These are phyloP conservation scores for Forpus xanthops DNA, from an alignment of 2,797 vertebrate genomes.

Conservation along the genomic window DNA sequence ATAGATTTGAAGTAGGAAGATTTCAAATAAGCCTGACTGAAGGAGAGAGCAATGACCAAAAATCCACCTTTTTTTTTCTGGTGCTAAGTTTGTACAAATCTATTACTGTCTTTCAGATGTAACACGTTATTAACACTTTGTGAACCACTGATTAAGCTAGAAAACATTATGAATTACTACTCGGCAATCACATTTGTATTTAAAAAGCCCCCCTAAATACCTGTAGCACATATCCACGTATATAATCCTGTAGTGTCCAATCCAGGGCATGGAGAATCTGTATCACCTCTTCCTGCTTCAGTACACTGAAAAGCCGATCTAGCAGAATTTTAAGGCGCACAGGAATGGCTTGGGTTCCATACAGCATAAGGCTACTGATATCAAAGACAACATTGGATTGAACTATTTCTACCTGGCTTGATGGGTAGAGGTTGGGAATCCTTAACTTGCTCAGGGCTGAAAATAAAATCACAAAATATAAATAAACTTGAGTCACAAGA, in stretches of 20 bases:
- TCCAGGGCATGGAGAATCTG: constrained; percentile 94
- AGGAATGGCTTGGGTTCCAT: constrained; percentile 93
- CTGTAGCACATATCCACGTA: constrained; percentile 96
- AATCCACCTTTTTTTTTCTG: not conserved
- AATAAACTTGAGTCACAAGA: not conserved
- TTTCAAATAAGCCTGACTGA: not conserved
- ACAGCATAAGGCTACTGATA: constrained; percentile 96
- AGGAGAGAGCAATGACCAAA: not conserved
- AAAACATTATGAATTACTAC: not conserved
- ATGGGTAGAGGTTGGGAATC: constrained; percentile 88
- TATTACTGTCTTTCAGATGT: not conserved
- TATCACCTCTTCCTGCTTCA: constrained; percentile 94
- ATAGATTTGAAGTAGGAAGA: not conserved
- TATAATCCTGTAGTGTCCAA: constrained; percentile 97
- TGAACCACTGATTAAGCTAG: not conserved
- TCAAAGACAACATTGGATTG: constrained; percentile 97
- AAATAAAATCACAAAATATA: constrained; percentile 44
- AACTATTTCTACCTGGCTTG: constrained; percentile 96
- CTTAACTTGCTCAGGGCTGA: constrained; percentile 93
- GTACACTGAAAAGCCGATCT: constrained; percentile 95
- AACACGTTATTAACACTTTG: not conserved
- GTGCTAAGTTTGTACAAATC: not conserved
- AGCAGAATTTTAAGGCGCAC: constrained; percentile 96
- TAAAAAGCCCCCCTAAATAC: constrained; percentile 65
- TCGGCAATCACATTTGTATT: not conserved